phyloP scores from a whole-genome alignment of 2,113 vertebrate species.

The Callospermophilus lateralis region DNA sequence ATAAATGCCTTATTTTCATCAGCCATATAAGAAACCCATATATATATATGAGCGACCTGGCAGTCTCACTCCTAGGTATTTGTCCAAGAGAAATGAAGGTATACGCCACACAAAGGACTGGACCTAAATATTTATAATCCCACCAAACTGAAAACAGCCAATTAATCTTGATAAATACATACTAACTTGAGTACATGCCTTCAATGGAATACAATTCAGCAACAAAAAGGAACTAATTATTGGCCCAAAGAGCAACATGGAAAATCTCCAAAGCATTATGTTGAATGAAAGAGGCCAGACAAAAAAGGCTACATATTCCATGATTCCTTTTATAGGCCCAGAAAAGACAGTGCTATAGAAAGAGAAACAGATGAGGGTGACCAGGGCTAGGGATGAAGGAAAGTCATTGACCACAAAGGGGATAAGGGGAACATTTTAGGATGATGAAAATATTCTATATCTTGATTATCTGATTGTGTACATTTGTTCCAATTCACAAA shows the following conservation, averaged over 20 bases:
- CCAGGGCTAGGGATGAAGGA: background rate
- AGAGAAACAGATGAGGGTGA: background rate
- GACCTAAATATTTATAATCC: background rate
- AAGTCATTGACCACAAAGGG: background rate
- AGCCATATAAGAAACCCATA: too few relatives aligned
- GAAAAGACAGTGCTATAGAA: background rate
- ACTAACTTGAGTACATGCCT: background rate
- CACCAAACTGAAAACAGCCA: background rate
- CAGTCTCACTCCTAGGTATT: background rate
- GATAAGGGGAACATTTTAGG: background rate
- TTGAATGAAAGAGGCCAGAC: background rate
- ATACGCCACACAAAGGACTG: background rate
- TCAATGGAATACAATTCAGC: background rate
- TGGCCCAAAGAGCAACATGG: background rate
- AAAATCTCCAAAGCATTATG: background rate
- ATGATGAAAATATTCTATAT: background rate
- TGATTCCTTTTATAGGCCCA: background rate
- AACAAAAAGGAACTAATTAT: background rate
- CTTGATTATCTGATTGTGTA: background rate
- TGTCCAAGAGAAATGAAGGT: slow-evolving; percentile 28
- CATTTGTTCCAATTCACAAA: background rate
- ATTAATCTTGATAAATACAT: background rate
- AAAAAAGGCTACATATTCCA: background rate
- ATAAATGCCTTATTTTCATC: too few relatives aligned
- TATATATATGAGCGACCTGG: too few relatives aligned